These are phyloP conservation scores for Ischnus inquisitorius DNA, from an alignment of 2,888 invertebrate species.

Conservation along the genomic window DNA sequence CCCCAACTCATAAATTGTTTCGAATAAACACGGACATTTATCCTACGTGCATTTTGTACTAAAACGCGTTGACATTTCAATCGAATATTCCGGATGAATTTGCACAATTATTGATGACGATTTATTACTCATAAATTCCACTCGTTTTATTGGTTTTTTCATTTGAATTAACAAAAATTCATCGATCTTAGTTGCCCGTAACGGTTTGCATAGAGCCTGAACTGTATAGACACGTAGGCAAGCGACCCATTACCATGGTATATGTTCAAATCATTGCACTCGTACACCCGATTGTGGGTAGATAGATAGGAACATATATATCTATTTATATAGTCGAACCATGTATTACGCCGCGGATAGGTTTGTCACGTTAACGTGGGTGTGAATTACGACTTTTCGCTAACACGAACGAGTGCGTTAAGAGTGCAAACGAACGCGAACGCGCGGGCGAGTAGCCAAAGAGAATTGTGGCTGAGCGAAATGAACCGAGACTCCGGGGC, in stretches of 20 bases:
- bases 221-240: not conserved
- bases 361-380: constrained; percentile 72
- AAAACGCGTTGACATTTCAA: too few species aligned
- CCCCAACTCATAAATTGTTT: too few species aligned
- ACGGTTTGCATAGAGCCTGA: too few species aligned
- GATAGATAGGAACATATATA: constrained; percentile 31
- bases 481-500: constrained; percentile 60
- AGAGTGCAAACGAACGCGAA: constrained; percentile 56
- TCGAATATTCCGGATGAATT: too few species aligned
- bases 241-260: not conserved
- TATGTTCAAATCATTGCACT: constrained; percentile 29
- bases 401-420: constrained; percentile 64
- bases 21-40: too few species aligned
- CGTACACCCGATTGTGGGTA: constrained; percentile 38
- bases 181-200: too few species aligned
- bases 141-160: too few species aligned
- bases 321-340: constrained; percentile 42
- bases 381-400: constrained; percentile 75
- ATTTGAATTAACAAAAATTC: too few species aligned
- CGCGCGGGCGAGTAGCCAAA: constrained; percentile 65
- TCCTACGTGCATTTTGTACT: too few species aligned
- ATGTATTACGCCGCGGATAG: constrained; percentile 51
- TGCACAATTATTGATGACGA: too few species aligned
- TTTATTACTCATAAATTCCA: too few species aligned
- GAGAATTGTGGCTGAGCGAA: constrained; percentile 69